Percentiles rank a stretch among this genome's conserved stretches.
Evolutionary conservation across 1,140 invertebrate species (phyloP).

Genomic region (Epicauta chinensis): DNA sequence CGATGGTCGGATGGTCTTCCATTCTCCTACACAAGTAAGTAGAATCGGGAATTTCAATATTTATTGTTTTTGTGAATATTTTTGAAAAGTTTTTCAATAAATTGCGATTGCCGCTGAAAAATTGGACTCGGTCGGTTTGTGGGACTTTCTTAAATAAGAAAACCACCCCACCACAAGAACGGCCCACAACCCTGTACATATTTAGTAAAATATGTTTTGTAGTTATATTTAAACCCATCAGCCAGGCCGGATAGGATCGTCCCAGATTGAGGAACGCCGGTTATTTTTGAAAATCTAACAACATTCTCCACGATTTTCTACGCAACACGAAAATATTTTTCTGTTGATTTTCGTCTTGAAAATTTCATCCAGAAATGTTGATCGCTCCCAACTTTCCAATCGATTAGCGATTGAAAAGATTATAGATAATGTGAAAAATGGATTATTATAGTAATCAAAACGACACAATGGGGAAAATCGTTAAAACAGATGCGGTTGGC

Average conservation of each 20-base stretch:
- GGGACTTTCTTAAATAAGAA: background rate
- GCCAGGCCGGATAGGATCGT: conserved; percentile 1
- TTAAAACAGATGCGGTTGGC: background rate
- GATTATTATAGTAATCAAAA: background rate
- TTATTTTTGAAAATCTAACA: conserved; percentile 13
- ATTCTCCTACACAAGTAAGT: conserved; percentile 68
- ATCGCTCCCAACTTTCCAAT: no score
- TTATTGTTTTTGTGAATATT: no score
- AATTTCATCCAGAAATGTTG: no score
- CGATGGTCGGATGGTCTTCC: conserved; percentile 67
- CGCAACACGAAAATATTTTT: no score
- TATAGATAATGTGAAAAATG: no score
- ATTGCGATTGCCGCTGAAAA: no score
- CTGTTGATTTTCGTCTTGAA: no score
- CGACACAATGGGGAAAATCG: background rate
- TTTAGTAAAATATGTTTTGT: conserved; percentile 17
- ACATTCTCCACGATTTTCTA: background rate
- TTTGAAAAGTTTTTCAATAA: no score
- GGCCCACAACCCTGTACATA: conserved; percentile 9
- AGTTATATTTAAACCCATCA: conserved; percentile 13
- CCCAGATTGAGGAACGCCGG: background rate
- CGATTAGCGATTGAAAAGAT: no score
- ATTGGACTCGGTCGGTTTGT: no score
- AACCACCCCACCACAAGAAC: background rate
- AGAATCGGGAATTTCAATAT: background rate